Percentiles rank a stretch among this genome's conserved stretches.
phyloP scores from a whole-genome alignment of 2,113 vertebrate species.

The Mesembrinibis cayennensis region DNA sequence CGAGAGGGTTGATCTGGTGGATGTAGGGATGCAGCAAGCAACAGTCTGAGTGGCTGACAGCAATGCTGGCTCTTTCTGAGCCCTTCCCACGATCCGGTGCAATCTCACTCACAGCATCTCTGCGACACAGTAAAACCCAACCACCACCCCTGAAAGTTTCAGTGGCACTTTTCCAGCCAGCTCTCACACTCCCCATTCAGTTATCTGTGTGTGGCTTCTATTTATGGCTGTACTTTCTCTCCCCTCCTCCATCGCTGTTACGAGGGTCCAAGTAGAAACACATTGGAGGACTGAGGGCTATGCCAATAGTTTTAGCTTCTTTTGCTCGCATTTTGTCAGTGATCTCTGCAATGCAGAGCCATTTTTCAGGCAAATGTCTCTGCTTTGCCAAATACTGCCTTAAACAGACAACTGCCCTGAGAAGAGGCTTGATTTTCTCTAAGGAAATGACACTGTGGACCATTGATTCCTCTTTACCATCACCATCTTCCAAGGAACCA shows the following conservation, averaged over 20 bases:
- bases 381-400: background rate
- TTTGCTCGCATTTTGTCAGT: background rate
- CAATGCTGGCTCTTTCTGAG: background rate
- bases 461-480: background rate
- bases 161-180: background rate
- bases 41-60: rapidly evolving
- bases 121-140: background rate
- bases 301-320: rapidly evolving
- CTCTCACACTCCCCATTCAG: background rate
- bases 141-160: background rate
- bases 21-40: background rate
- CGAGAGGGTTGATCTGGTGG: rapidly evolving
- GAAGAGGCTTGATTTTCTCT: rapidly evolving
- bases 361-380: background rate
- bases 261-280: background rate
- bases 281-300: background rate
- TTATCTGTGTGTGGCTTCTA: background rate
- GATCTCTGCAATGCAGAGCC: background rate
- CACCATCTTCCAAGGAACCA: background rate
- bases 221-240: rapidly evolving
- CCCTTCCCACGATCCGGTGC: background rate
- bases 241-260: background rate
- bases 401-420: background rate
- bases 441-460: rapidly evolving
- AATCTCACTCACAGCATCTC: background rate